Evolutionary conservation across 2,888 invertebrate species (phyloP), one percentile per base, ranked within the genome.

Genomic region (Eilema caniola): DNA sequence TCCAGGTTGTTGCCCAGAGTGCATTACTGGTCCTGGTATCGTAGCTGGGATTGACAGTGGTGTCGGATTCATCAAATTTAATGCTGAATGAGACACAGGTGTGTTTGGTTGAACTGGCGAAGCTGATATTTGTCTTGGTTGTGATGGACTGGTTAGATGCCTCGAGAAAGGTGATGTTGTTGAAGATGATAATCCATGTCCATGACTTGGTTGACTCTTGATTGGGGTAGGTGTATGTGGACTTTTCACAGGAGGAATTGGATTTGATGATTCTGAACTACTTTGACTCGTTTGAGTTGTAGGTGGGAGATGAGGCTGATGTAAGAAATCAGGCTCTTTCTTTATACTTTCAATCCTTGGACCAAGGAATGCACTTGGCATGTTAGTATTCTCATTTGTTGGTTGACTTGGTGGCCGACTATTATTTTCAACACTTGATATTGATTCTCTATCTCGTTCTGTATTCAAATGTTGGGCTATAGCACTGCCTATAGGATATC

Each of bases 1-100:
- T 75, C 97, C 97, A 62, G 96, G 96, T 84, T 97, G 97, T 85
- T 97, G 97, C 3, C 97, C 96, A 10, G 97, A 97, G 89, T 97
- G 97, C 95, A 97, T 97, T 20, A 96, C 95, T 7, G 97, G 96
- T 41, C 97, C 97, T 16, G 97, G 96, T 79, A 97, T 96, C 2
- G 97, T 96, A 7, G 97, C 94, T 1, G 97, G 96, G 76, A 97
- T 96, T 8, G 96, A 95, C 37, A 96, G 91, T 64, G 96, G 95
- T n/a, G 94, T 91, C 23, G 96, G 96, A 83, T 96, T 96, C 91
- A 96, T 96, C 69, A 96, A 88, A 82, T 96, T 96, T 11, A 96
- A 91, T 16, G 96, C 96, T n/a, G 96, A 96, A 89, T 96, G 96
- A 12, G 95, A 95, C 12, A 96, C 95, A 66, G 96, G 94, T 59